These are phyloP conservation scores for Columba janthina DNA, from an alignment of 2,113 vertebrate genomes.

Conservation along the genomic window DNA sequence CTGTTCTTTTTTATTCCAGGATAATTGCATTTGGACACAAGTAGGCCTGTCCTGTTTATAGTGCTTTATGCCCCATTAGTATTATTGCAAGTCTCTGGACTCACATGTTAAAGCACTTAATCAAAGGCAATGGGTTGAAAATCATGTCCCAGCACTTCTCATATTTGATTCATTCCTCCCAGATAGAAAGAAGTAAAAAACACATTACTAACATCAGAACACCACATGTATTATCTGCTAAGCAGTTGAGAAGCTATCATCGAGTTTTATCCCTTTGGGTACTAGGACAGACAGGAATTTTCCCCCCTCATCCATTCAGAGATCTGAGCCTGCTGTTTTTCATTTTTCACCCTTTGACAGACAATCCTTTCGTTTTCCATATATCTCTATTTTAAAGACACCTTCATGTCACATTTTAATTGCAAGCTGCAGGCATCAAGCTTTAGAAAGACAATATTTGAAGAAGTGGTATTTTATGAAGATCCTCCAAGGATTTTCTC, in stretches of 20 bases:
- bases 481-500: conserved; percentile 65
- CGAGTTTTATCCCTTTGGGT: conserved; percentile 88
- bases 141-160: conserved; percentile 94
- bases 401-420: conserved; percentile 78
- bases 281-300: conserved; percentile 73
- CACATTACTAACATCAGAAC: conserved; percentile 84
- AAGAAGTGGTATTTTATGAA: conserved; percentile 45
- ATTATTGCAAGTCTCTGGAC: conserved; percentile 94
- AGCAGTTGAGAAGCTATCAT: conserved; percentile 89
- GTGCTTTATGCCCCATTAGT: conserved; percentile 96
- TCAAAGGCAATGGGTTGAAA: conserved; percentile 99
- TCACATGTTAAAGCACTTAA: conserved; percentile 98
- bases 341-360: conserved; percentile 75
- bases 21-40: conserved; percentile 89
- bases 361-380: conserved; percentile 75
- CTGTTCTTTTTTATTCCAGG: conserved; percentile 85
- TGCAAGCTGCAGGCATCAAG: conserved; percentile 73
- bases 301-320: conserved; percentile 83
- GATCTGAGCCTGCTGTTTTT: conserved; percentile 73
- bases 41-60: conserved; percentile 78
- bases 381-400: conserved; percentile 82
- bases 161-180: conserved; percentile 97
- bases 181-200: conserved; percentile 89
- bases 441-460: conserved; percentile 28
- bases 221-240: conserved; percentile 91